Base-by-base conservation (phyloP, 2,113 vertebrate species). In the Catharus bicknelli region DNA sequence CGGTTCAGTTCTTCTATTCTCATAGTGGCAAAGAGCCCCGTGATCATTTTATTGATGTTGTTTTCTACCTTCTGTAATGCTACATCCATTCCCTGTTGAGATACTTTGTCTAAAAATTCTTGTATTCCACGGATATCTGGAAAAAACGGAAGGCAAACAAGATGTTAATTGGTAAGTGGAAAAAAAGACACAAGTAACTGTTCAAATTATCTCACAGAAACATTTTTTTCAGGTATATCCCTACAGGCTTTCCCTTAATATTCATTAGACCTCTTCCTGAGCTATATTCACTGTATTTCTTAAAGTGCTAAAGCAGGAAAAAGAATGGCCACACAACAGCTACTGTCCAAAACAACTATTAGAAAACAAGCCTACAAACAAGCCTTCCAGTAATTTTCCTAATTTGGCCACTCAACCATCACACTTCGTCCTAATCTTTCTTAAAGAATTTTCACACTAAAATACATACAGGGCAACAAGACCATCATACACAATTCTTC, bases 21-120 rank as follows among this genome's bases (percentile, higher is more conserved):
- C 98, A 99, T 98, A 25, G 98, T 99, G 64, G 99, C 98, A 96
- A 99, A 99, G 95, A 99, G 98, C 48, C 98, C 98, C 0, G 99
- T 99, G 97, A 99, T 99, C 99, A 99, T 99, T 97, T 99, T 99
- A 97, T 99, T 99, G 96, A 99, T 99, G 90, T 99, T 99, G 88
- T 98, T 99, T 97, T 99, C 99, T 86, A 99, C 99, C 95, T 99
- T 99, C 97, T 99, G 99, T 87, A 99, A 98, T n/a, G 99, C 99
- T 64, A 99, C 99, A 59, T 99, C 99, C 99, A 99, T 99, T 80
- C 99, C 99, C 90, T 99, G 99, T 96, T 99, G 99, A 90, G 99
- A 99, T 0, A 99, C 98, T 97, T 97, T 98, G 97, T 99, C 99
- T 97, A 99, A 97, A 96, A 99, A 99, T 90, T 99, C 99, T 95